Percentiles rank a stretch among this genome's conserved stretches.
phyloP scores from a whole-genome alignment of 2,888 invertebrate species.

The Sialis fuliginosa region DNA sequence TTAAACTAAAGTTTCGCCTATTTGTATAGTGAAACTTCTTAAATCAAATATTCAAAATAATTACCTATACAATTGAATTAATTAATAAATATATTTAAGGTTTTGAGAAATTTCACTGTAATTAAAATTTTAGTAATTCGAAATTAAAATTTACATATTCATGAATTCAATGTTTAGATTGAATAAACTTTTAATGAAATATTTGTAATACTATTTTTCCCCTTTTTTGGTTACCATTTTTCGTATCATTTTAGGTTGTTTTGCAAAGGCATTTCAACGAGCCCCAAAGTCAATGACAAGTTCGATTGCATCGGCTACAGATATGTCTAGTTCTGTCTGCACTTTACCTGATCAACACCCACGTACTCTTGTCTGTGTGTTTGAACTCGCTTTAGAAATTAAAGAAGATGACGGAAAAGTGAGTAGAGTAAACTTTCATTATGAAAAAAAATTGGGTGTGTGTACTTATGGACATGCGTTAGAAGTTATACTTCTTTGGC shows the following conservation, averaged over 20 bases:
- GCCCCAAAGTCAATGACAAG: conserved; percentile 70
- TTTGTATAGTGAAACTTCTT: not conserved
- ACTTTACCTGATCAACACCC: conserved; percentile 42
- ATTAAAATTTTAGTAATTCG: too few species aligned
- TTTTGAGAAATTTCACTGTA: too few species aligned
- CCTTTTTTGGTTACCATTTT: too few species aligned
- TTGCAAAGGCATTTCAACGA: conserved; percentile 86
- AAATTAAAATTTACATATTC: too few species aligned
- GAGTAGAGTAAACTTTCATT: conserved; percentile 13
- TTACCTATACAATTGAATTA: not conserved
- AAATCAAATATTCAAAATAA: not conserved
- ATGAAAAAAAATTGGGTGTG: too few species aligned
- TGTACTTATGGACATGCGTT: too few species aligned
- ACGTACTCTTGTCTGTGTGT: conserved; percentile 50
- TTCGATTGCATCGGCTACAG: conserved; percentile 40
- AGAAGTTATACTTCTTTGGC: too few species aligned
- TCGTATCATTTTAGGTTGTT: conserved; percentile 42
- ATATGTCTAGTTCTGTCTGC: conserved; percentile 37
- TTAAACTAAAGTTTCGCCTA: too few species aligned
- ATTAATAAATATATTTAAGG: not conserved
- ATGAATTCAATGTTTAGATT: too few species aligned
- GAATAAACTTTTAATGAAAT: too few species aligned
- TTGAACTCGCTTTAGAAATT: conserved; percentile 84
- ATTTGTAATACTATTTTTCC: too few species aligned
- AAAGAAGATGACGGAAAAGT: conserved; percentile 83